Conservation (phyloP, 2,797 vertebrate genomes). For the Steatocranus sp. region DNA sequence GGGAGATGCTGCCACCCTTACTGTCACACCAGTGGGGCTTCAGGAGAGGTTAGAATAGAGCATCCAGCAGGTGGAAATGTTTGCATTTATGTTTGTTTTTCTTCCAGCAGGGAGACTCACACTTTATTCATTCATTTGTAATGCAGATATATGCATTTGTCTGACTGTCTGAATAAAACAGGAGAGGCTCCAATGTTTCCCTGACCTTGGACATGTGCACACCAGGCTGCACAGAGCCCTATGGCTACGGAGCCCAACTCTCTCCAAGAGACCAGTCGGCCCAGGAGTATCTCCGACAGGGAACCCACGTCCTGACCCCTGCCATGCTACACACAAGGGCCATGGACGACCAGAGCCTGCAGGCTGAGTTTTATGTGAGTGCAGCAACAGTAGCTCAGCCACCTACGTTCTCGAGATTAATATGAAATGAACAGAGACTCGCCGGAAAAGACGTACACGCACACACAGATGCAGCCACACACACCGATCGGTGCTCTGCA, state of each 20-base stretch:
- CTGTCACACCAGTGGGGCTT: slow-evolving; percentile 91
- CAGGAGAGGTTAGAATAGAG: slow-evolving; percentile 86
- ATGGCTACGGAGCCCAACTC: slow-evolving; percentile 90
- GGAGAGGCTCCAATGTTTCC: slow-evolving; percentile 97
- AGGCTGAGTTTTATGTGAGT: slow-evolving; percentile 96
- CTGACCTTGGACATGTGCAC: slow-evolving; percentile 98
- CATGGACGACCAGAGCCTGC: slow-evolving; percentile 89
- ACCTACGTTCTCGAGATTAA: slow-evolving; percentile 41
- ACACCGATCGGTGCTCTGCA: slow-evolving; percentile 20
- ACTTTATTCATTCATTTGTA: not conserved
- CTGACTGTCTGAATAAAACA: slow-evolving; percentile 48
- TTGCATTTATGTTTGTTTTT: not conserved
- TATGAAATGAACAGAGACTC: slow-evolving; percentile 16
- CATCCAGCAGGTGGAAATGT: not conserved
- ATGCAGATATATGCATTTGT: not conserved
- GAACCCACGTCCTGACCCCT: slow-evolving; percentile 83
- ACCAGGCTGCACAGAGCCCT: slow-evolving; percentile 91
- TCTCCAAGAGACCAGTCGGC: slow-evolving; percentile 92
- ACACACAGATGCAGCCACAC: slow-evolving; percentile 9
- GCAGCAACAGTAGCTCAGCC: slow-evolving; percentile 15
- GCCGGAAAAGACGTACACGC: slow-evolving; percentile 19
- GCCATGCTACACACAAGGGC: slow-evolving; percentile 88
- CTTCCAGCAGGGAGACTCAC: not conserved
- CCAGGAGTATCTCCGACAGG: slow-evolving; percentile 88
- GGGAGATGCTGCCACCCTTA: slow-evolving; percentile 85